A percentile compares a stretch with the other conserved stretches of the same genome.
Evolutionary conservation across 2,888 invertebrate species (phyloP).

Genomic region (Apantesis nais): DNA sequence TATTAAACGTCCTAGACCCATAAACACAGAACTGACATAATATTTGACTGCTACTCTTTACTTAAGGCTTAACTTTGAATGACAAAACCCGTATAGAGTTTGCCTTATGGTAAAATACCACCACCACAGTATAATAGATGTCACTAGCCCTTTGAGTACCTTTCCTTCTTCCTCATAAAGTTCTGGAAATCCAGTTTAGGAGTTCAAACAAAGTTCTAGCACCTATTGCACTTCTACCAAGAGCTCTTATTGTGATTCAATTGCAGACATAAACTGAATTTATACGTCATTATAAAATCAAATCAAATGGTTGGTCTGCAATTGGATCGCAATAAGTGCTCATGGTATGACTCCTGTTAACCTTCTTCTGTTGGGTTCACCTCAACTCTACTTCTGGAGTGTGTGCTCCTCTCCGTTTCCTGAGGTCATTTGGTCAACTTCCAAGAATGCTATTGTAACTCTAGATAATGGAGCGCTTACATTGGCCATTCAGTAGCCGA

Average conservation of each 20-base stretch:
- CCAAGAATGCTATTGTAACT: not conserved
- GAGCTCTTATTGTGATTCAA: too few relatives aligned
- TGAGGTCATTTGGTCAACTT: not conserved
- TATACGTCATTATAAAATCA: too few relatives aligned
- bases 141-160: not conserved
- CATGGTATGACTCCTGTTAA: too few relatives aligned
- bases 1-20: not conserved
- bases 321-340: too few relatives aligned
- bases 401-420: not conserved
- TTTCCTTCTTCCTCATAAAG: not conserved
- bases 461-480: not conserved
- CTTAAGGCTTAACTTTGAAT: not conserved
- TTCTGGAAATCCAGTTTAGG: not conserved
- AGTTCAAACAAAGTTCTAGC: too few relatives aligned
- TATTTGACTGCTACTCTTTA: not conserved
- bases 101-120: not conserved
- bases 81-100: not conserved
- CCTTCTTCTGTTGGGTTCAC: too few relatives aligned
- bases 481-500: not conserved
- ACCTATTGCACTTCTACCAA: too few relatives aligned
- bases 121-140: not conserved
- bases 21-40: not conserved
- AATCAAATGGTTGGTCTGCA: too few relatives aligned
- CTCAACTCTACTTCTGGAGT: not conserved
- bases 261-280: too few relatives aligned